Evolutionary conservation across 2,113 vertebrate genomes (phyloP).

Genomic region (Dicentrarchus labrax): DNA sequence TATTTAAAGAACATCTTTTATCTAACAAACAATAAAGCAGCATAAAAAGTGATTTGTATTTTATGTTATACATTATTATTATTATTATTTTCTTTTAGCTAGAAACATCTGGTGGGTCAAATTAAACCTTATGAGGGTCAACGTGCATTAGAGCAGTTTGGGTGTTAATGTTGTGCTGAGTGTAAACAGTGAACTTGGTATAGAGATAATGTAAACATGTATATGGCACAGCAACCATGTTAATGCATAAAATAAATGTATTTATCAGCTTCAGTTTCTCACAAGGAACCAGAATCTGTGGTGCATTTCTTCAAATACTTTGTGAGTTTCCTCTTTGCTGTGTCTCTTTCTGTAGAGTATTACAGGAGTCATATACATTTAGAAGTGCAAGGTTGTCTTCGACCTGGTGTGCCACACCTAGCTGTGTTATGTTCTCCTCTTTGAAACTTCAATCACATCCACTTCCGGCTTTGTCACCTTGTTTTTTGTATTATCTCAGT

Average conservation of each 20-base stretch:
- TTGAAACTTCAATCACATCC: neutral
- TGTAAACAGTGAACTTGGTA: neutral
- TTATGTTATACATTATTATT: no score
- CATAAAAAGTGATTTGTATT: no score
- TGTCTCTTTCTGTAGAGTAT: neutral
- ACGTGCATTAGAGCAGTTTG: neutral
- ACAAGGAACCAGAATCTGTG: neutral
- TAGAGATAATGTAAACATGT: neutral
- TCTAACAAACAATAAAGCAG: no score
- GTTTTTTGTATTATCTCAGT: slow-evolving; percentile 1
- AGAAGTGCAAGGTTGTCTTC: neutral
- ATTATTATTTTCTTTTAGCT: no score
- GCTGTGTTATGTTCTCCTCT: neutral
- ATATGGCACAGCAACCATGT: neutral
- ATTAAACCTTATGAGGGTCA: no score
- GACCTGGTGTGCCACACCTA: neutral
- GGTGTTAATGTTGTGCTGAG: neutral
- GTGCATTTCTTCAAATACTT: neutral
- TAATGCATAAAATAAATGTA: neutral
- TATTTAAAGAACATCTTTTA: no score
- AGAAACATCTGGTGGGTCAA: no score
- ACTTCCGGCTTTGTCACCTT: slow-evolving; percentile 8
- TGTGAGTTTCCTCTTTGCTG: neutral
- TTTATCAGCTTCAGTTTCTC: slow-evolving; percentile 7
- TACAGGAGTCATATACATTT: no score